Evolutionary conservation across 1,140 invertebrate genomes (phyloP).

Genomic region (Nephotettix cincticeps): DNA sequence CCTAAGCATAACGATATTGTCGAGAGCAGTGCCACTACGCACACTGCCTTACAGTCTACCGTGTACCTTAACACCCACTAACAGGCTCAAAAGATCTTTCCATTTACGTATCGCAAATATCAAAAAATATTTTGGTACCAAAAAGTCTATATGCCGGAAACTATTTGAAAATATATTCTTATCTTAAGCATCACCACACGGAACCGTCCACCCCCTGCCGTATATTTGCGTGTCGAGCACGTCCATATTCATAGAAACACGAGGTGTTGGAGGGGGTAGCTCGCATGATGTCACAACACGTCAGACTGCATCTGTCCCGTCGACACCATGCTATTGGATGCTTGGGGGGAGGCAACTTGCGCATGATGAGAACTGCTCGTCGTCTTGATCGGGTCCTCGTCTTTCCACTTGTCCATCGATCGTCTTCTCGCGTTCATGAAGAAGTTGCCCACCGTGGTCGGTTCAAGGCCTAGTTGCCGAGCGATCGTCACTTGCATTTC

Average conservation of each 20-base stretch:
- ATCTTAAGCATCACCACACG: slow-evolving; percentile 5
- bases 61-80: slow-evolving; percentile 11
- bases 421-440: slow-evolving; percentile 99
- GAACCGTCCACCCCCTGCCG: neutral
- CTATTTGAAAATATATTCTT: slow-evolving; percentile 23
- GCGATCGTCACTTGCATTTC: slow-evolving; percentile 99
- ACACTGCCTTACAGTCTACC: slow-evolving; percentile 17
- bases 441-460: slow-evolving; percentile 99
- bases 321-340: slow-evolving; percentile 24
- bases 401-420: slow-evolving; percentile 99
- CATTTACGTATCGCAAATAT: slow-evolving; percentile 16
- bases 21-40: slow-evolving; percentile 10
- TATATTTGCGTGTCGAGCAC: neutral
- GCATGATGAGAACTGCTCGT: slow-evolving; percentile 14
- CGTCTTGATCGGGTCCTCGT: slow-evolving; percentile 65
- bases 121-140: slow-evolving; percentile 26
- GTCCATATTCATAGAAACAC: slow-evolving; percentile 37
- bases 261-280: slow-evolving; percentile 37
- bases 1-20: slow-evolving; percentile 18
- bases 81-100: neutral
- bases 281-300: slow-evolving; percentile 39
- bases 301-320: slow-evolving; percentile 31
- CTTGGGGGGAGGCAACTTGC: slow-evolving; percentile 6
- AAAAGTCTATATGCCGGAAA: slow-evolving; percentile 25
- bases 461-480: slow-evolving; percentile 94